phyloP scores from a whole-genome alignment of 2,888 invertebrate genomes.

The Nezara viridula region DNA sequence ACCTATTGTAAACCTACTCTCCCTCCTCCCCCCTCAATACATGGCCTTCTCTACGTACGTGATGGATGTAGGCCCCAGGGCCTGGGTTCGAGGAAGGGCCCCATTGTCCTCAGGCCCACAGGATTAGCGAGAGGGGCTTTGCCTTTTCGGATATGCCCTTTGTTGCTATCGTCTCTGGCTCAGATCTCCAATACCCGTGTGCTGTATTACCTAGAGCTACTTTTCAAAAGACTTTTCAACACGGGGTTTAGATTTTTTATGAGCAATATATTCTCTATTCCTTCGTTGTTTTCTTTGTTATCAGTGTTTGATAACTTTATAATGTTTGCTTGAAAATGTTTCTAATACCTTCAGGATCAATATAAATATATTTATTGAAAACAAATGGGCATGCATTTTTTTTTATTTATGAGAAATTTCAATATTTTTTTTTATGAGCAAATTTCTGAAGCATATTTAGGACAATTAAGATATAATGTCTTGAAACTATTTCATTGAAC shows the following conservation, averaged over 20 bases:
- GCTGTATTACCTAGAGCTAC: background rate
- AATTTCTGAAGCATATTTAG: too few species aligned
- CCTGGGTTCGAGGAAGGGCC: background rate
- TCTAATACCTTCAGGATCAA: background rate
- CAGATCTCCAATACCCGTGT: background rate
- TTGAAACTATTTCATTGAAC: too few species aligned
- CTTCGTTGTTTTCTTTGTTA: background rate
- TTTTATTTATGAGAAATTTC: too few species aligned
- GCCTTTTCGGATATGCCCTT: conserved; percentile 8
- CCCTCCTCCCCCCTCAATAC: background rate
- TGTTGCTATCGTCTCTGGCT: background rate
- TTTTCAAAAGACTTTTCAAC: conserved; percentile 3
- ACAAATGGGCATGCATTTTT: too few species aligned
- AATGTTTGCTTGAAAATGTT: background rate
- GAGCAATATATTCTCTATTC: background rate
- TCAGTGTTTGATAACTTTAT: background rate
- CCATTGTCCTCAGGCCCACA: background rate
- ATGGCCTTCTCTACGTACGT: background rate
- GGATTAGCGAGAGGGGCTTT: background rate
- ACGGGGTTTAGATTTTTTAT: background rate
- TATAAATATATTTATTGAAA: too few species aligned
- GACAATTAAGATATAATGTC: too few species aligned
- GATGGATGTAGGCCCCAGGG: background rate
- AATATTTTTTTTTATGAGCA: too few species aligned
- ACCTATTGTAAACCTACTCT: background rate